Conservation (phyloP, 2,113 vertebrate species). For the Ginglymostoma cirratum region DNA sequence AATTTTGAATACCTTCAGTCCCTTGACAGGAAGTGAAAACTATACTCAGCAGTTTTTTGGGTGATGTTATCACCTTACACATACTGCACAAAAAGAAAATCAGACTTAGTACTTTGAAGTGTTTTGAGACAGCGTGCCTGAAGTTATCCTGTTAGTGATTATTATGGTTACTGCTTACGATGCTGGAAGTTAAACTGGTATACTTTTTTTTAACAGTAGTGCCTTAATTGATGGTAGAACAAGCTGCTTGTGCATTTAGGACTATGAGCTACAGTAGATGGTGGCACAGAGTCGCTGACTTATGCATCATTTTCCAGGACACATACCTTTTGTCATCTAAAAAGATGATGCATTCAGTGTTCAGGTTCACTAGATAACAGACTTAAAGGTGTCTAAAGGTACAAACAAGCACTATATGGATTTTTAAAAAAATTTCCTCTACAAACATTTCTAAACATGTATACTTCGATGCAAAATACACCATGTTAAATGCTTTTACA, state of each 20-base stretch:
- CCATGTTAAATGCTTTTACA: background rate
- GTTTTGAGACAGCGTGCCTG: too few species aligned
- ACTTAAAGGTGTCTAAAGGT: background rate
- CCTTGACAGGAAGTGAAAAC: too few species aligned
- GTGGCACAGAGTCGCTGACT: background rate
- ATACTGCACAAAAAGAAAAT: too few species aligned
- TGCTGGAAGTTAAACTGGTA: too few species aligned
- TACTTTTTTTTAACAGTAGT: background rate
- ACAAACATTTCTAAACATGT: background rate
- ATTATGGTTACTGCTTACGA: too few species aligned
- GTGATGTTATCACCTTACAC: too few species aligned
- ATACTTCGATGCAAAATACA: background rate
- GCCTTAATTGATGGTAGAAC: background rate
- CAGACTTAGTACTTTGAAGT: too few species aligned
- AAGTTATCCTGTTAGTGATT: too few species aligned
- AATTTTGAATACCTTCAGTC: too few species aligned
- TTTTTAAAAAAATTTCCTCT: background rate
- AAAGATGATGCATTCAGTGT: background rate
- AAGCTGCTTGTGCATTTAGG: background rate
- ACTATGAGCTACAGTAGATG: background rate
- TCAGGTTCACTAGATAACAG: background rate
- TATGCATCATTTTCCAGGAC: background rate
- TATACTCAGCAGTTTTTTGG: too few species aligned
- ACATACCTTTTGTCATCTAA: background rate
- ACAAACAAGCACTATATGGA: background rate